Base-by-base conservation (phyloP, 2,113 vertebrate genomes). In the Plecturocebus donacophilus region DNA sequence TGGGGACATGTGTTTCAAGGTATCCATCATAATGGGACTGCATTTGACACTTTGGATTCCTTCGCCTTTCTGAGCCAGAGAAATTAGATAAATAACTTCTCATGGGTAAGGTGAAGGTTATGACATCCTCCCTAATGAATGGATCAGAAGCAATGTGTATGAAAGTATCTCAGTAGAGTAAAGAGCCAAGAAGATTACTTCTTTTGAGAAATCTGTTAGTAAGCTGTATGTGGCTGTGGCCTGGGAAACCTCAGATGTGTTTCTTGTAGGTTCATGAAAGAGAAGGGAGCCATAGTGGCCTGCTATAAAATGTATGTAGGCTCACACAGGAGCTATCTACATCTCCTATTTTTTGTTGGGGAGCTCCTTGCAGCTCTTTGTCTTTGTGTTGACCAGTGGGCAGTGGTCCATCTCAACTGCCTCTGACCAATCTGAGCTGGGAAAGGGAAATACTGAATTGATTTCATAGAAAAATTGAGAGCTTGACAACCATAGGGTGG, bases 381-480 rank as follows among this genome's bases (percentile, higher is more conserved):
- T 17, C 54, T 64, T 45, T 40, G 35, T 7, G 27, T 61, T 61
- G 64, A 52, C 42, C n/a, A 20, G 4, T 12, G 45, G 75, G n/a
- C 3, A 23, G 32, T 40, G 21, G 76, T 87, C 45, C 9, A 52
- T 30, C 47, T 90, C 79, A 70, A 56, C 42, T 49, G 56, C 38
- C 32, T 81, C 45, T 95, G 83, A 35, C n/a, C 45, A 45, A 0
- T 20, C 35, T 14, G 14, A 35, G 21, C 19, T 87, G 27, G 56
- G 14, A 54, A 12, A 95, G 68, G 30, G 23, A 52, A 81, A 84
- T 58, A 25, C 32, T n/a, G 3, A 89, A 70, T 13, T 71, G 75
- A 14, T 45, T 85, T 94, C 70, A 91, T 17, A 70, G 92, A 75
- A 91, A 84, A 76, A 30, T 8, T 27, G 16, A 86, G 83, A 96